Conservation (phyloP, 2,888 invertebrate species). For the Endotricha flammealis region DNA sequence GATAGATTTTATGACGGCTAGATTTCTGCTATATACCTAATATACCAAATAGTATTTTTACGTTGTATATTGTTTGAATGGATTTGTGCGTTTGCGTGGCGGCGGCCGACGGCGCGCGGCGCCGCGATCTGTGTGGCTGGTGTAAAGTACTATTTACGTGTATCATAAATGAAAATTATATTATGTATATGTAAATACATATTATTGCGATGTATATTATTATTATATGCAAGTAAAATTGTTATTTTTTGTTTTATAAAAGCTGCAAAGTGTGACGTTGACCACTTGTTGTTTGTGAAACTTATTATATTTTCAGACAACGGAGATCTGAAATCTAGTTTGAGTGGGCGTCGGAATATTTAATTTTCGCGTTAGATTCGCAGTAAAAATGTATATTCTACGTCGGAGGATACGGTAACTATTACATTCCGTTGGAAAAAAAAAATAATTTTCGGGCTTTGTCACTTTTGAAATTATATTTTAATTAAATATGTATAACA, state of each 20-base stretch:
- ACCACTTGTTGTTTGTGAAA: constrained; percentile 64
- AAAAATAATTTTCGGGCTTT: constrained; percentile 46
- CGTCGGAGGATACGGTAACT: constrained; percentile 57
- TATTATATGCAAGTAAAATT: constrained; percentile 71
- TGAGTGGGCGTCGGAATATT: constrained; percentile 55
- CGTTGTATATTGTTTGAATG: constrained; percentile 71
- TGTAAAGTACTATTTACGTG: constrained; percentile 70
- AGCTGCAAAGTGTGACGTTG: constrained; percentile 76
- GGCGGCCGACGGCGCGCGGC: constrained; percentile 25
- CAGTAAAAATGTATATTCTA: constrained; percentile 42
- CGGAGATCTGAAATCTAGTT: constrained; percentile 58
- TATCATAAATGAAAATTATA: constrained; percentile 67
- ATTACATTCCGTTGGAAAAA: constrained; percentile 68
- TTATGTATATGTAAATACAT: constrained; percentile 77
- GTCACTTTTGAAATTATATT: constrained; percentile 27
- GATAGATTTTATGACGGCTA: constrained; percentile 73
- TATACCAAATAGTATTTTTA: constrained; percentile 79
- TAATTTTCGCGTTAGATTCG: constrained; percentile 50
- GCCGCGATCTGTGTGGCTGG: constrained; percentile 48
- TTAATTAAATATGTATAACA: constrained; percentile 26
- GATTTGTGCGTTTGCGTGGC: constrained; percentile 54
- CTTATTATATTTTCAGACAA: constrained; percentile 55
- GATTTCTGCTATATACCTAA: constrained; percentile 74
- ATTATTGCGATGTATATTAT: constrained; percentile 72
- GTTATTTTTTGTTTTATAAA: constrained; percentile 68